Evolutionary conservation across 2,888 invertebrate species (phyloP).

Genomic region (Folsomia manolachei): DNA sequence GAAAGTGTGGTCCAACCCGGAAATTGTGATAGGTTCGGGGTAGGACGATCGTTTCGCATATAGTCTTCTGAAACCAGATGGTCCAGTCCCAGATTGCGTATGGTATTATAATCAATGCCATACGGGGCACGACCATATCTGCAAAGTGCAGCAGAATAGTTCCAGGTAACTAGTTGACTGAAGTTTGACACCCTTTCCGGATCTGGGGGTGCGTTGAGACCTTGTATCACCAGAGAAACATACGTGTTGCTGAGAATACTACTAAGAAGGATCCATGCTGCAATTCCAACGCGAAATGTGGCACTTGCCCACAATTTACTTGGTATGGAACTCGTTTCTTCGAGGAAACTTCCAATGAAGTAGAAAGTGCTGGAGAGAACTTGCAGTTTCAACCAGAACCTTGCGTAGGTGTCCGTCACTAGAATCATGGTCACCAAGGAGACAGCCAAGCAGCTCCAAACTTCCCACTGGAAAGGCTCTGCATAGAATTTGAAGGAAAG

Average conservation of each 20-base stretch:
- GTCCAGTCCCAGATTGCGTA: too few species aligned
- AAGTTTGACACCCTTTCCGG: neutral
- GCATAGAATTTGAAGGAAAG: neutral
- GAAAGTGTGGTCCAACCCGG: neutral
- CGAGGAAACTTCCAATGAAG: neutral
- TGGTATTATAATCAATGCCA: too few species aligned
- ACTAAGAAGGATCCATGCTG: neutral
- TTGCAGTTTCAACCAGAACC: neutral
- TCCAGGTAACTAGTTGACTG: neutral
- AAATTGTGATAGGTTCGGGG: neutral
- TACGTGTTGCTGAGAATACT: neutral
- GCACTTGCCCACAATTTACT: neutral
- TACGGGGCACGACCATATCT: neutral
- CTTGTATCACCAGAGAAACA: neutral
- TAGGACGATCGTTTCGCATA: too few species aligned
- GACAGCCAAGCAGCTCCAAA: neutral
- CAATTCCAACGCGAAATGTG: neutral
- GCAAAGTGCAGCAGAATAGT: neutral
- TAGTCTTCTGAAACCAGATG: too few species aligned
- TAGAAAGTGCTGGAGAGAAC: neutral
- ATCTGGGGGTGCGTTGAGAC: neutral
- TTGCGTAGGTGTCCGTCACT: neutral
- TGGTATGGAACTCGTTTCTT: neutral
- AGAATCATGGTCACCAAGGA: neutral
- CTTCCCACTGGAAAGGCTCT: neutral